Percentiles rank a stretch among this genome's conserved stretches.
phyloP scores from a whole-genome alignment of 2,888 invertebrate genomes.

The Hoplodrina blanda region DNA sequence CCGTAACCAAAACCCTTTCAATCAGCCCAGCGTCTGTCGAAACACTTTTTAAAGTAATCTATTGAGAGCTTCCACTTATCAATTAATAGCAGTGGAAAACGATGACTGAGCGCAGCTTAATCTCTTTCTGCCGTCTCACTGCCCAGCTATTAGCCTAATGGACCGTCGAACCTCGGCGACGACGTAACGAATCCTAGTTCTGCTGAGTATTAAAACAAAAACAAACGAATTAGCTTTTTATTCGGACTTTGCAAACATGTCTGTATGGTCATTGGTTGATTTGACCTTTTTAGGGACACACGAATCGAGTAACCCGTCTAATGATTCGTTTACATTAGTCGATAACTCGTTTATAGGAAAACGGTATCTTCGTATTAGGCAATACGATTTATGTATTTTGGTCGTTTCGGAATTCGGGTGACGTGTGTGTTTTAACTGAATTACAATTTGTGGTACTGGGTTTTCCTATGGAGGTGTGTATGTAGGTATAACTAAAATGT shows the following conservation, averaged over 20 bases:
- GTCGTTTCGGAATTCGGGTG: constrained; percentile 9
- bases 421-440: constrained; percentile 30
- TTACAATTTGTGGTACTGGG: constrained; percentile 5
- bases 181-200: constrained; percentile 73
- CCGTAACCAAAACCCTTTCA: constrained; percentile 46
- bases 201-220: constrained; percentile 74
- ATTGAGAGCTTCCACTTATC: constrained; percentile 77
- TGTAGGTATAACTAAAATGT: neutral
- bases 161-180: constrained; percentile 74
- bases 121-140: constrained; percentile 86
- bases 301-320: constrained; percentile 35
- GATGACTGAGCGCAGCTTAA: constrained; percentile 85
- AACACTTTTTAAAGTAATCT: constrained; percentile 68
- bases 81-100: constrained; percentile 82
- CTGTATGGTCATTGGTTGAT: constrained; percentile 34
- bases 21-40: constrained; percentile 45
- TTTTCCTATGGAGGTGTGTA: constrained; percentile 4
- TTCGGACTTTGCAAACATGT: constrained; percentile 46
- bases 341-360: constrained; percentile 42
- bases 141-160: constrained; percentile 86
- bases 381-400: constrained; percentile 8
- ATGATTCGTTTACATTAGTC: constrained; percentile 48
- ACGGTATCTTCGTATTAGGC: constrained; percentile 14
- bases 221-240: constrained; percentile 62
- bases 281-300: constrained; percentile 36